These are phyloP conservation scores for Champsocephalus gunnari DNA, from an alignment of 2,797 vertebrate genomes.

Conservation along the genomic window DNA sequence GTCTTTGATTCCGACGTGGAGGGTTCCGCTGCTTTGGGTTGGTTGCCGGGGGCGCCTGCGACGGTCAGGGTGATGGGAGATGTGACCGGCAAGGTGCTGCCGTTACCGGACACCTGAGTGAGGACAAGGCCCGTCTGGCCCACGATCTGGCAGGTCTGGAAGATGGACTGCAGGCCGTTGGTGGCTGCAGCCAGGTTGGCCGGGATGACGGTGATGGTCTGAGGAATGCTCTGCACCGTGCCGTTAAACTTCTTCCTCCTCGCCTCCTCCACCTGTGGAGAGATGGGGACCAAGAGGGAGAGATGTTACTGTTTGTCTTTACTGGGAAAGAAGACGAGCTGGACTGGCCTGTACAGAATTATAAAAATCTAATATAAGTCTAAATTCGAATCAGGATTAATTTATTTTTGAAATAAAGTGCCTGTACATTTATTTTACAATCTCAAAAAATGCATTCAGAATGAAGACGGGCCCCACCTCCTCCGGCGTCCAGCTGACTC, in stretches of 20 bases:
- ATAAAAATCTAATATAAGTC: too few relatives aligned
- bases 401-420: not conserved
- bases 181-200: constrained; percentile 90
- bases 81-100: constrained; percentile 87
- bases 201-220: constrained; percentile 97
- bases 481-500: constrained; percentile 98
- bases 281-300: too few relatives aligned
- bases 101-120: constrained; percentile 88
- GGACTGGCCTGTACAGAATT: too few relatives aligned
- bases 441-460: not conserved
- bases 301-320: too few relatives aligned
- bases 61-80: constrained; percentile 94
- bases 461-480: constrained; percentile 75
- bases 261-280: constrained; percentile 91
- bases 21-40: constrained; percentile 88
- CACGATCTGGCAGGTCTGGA: constrained; percentile 98
- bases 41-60: constrained; percentile 87
- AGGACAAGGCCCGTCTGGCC: constrained; percentile 95
- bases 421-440: too few relatives aligned
- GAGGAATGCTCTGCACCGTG: constrained; percentile 93
- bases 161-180: constrained; percentile 94
- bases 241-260: constrained; percentile 96
- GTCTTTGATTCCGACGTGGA: constrained; percentile 81
- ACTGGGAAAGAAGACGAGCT: too few relatives aligned
- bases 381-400: too few relatives aligned